Conservation (phyloP, 1,140 invertebrate species). For the Ruditapes philippinarum region DNA sequence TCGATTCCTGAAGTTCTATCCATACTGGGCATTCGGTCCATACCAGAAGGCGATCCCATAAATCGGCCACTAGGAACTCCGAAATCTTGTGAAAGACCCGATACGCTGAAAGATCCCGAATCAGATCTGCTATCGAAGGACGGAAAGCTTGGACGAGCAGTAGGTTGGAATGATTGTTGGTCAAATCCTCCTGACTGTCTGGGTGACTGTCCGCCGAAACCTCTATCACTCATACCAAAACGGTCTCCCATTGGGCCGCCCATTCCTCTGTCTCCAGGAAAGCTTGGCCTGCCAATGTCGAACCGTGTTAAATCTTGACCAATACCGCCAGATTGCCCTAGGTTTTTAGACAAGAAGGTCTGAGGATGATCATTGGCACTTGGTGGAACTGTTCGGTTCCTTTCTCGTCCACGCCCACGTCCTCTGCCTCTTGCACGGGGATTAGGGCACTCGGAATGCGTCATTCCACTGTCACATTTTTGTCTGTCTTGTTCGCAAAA, state of each 20-base stretch:
- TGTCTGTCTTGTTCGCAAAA: constrained; percentile 31
- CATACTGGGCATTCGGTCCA: too few species aligned
- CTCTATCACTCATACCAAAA: neutral
- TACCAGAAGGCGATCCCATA: neutral
- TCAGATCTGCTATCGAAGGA: neutral
- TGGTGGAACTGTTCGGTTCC: neutral
- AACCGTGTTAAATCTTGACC: neutral
- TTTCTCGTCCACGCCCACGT: neutral
- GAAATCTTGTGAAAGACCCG: neutral
- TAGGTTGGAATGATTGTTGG: neutral
- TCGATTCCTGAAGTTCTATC: neutral
- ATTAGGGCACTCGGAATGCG: constrained; percentile 25
- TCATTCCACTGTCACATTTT: constrained; percentile 40
- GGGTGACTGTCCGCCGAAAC: neutral
- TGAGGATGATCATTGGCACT: constrained; percentile 46
- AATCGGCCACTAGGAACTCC: neutral
- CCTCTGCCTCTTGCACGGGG: neutral
- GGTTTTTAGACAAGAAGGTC: neutral
- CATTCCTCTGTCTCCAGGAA: neutral
- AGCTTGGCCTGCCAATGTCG: neutral
- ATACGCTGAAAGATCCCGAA: neutral
- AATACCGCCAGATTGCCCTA: neutral
- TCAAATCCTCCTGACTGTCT: neutral
- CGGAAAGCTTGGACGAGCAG: neutral
- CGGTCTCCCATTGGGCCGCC: too few species aligned